phyloP scores from a whole-genome alignment of 2,888 invertebrate species.

The Cancer borealis region DNA sequence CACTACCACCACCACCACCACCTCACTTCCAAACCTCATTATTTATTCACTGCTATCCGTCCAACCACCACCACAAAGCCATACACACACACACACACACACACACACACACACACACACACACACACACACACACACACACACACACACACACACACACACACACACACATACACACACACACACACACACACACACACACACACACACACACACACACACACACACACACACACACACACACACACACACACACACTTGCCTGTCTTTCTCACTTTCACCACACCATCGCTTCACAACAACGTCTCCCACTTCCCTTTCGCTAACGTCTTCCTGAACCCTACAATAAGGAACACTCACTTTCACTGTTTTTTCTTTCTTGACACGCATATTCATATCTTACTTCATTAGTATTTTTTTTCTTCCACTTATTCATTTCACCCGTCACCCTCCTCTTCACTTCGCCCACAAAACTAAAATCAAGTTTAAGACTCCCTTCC shows the following conservation, averaged over 20 bases:
- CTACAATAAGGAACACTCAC: background rate
- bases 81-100: conserved; percentile 38
- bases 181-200: background rate
- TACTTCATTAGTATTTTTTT: background rate
- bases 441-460: conserved; percentile 12
- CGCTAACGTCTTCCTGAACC: background rate
- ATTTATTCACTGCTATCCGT: background rate
- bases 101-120: conserved; percentile 48
- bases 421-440: background rate
- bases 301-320: background rate
- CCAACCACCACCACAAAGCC: background rate
- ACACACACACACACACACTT: background rate
- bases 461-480: background rate
- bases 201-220: conserved; percentile 37
- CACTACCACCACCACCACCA: background rate
- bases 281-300: background rate
- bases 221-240: conserved; percentile 48
- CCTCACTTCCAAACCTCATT: background rate
- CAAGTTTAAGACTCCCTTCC: background rate
- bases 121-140: background rate
- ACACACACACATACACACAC: conserved; percentile 34
- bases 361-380: background rate
- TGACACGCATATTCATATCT: background rate
- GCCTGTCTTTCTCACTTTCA: conserved; percentile 49
- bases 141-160: conserved; percentile 45